A percentile compares a stretch with the other conserved stretches of the same genome.
phyloP scores from a whole-genome alignment of 64 coral and sea anemone genomes.

The Pocillopora verrucosa region DNA sequence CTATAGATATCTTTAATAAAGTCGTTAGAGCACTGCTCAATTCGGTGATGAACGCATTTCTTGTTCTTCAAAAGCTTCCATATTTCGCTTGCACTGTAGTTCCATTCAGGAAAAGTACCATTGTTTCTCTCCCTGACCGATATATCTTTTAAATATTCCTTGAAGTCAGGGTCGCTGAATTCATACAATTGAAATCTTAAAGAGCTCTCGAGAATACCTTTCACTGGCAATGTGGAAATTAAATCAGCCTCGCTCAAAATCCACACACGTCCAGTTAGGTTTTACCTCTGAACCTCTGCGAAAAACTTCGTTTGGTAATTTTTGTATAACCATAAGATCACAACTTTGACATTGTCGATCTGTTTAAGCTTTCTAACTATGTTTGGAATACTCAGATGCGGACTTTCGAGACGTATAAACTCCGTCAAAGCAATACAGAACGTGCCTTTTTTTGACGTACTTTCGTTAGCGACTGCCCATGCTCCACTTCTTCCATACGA shows the following conservation, averaged over 20 bases:
- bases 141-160: not conserved
- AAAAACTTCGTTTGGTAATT: not conserved
- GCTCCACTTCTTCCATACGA: conserved; percentile 32
- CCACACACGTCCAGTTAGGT: not conserved
- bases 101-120: not conserved
- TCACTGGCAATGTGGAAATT: too few species aligned
- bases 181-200: not conserved
- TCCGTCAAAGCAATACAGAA: not conserved
- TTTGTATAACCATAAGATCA: conserved; percentile 10
- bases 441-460: not conserved
- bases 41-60: not conserved
- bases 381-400: not conserved
- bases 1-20: conserved; percentile 8
- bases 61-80: conserved; percentile 7
- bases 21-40: not conserved
- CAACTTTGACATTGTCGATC: not conserved
- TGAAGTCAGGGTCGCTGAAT: not conserved
- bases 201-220: not conserved
- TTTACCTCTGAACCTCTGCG: not conserved
- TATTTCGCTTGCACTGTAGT: conserved; percentile 26
- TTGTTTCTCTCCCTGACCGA: not conserved
- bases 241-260: not conserved
- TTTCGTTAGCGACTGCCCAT: not conserved
- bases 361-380: not conserved
- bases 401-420: not conserved